Evolutionary conservation across 2,113 vertebrate species (phyloP), one percentile per base, ranked within the genome.

Genomic region (Cygnus buccinator): DNA sequence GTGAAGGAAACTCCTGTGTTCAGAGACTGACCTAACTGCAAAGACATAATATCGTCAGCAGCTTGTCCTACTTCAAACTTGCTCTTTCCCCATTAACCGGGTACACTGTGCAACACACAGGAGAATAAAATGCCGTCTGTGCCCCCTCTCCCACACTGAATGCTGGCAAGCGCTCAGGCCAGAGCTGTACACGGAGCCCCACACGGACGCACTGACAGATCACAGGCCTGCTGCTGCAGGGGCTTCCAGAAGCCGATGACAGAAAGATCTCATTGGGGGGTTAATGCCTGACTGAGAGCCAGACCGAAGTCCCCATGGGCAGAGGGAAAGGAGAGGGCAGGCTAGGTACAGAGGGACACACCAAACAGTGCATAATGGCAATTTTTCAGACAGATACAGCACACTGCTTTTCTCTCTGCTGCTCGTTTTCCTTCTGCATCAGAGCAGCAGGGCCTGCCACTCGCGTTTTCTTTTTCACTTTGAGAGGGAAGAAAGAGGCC

Each of bases 321-420:
- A 76, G 72, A 62, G 21, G 70, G 54, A 89, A 72, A 68, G 70
- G 23, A 87, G 48, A 62, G 14, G 26, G 23, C 29, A 82, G 58
- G 26, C 21, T 33, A 44, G n/a, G 18, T 61, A 67, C 73, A 76
- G 11, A 78, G 21, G 11, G 17, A 80, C 59, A 50, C 35, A 39
- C 29, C 20, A 37, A 88, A 29, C 1, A 0, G 9, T 52, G 29
- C 29, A 48, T 67, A 74, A 35, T 0, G 0, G 33, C 4, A 22
- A 68, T 71, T 41, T 65, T 65, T 29, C 26, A 41, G 54, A 48
- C 17, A 59, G 57, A 48, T 37, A 44, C 31, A 35, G 21, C 31
- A 33, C 11, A 23, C 66, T 68, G 31, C 44, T n/a, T 25, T n/a
- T 48, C 44, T 26, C 44, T 48, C 31, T 68, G 17, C 33, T 46